These are phyloP conservation scores for Eupithecia subfuscata DNA, from an alignment of 2,888 invertebrate genomes.

Conservation along the genomic window DNA sequence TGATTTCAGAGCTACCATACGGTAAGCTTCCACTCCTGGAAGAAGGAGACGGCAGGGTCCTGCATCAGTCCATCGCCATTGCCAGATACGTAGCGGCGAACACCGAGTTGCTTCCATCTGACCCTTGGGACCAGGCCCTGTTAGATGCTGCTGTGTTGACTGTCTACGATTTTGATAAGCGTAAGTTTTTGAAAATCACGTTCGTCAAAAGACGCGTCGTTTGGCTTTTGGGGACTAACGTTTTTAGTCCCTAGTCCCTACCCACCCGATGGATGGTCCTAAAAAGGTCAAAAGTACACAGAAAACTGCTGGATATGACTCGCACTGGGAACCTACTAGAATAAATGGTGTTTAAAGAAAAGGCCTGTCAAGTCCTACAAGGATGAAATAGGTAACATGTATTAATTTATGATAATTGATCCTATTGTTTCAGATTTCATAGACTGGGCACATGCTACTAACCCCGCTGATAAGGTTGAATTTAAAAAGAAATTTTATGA, in stretches of 20 bases:
- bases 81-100: conserved; percentile 80
- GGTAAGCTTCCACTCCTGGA: conserved; percentile 71
- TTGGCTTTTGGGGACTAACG: too few species aligned
- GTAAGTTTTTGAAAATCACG: conserved; percentile 56
- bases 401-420: neutral
- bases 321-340: too few species aligned
- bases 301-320: too few species aligned
- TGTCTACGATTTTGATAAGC: conserved; percentile 75
- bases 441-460: conserved; percentile 52
- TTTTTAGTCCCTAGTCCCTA: too few species aligned
- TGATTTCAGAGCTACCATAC: conserved; percentile 59
- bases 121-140: conserved; percentile 76
- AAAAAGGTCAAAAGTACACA: too few species aligned
- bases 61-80: conserved; percentile 77
- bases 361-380: too few species aligned
- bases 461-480: conserved; percentile 54
- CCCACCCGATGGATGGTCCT: too few species aligned
- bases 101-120: conserved; percentile 73
- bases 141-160: conserved; percentile 75
- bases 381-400: neutral
- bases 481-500: conserved; percentile 58
- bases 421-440: conserved; percentile 57
- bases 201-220: too few species aligned
- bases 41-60: conserved; percentile 60
- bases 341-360: too few species aligned